Percentiles rank a stretch among this genome's conserved stretches.
These are phyloP conservation scores for Dorcus parallelipipedus DNA, from an alignment of 2,888 invertebrate species.

Conservation along the genomic window DNA sequence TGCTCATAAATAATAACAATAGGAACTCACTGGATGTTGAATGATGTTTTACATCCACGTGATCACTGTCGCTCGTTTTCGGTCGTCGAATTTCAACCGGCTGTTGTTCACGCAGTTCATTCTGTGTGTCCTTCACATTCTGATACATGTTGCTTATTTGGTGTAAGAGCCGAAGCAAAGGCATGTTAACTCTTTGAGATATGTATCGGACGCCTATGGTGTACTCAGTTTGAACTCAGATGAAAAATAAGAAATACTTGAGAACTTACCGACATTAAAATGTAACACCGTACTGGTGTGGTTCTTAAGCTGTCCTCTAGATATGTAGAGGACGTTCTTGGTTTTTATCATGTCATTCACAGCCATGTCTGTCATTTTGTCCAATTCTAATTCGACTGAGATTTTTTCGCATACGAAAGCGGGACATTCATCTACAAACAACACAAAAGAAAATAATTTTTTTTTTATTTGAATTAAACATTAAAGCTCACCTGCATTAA, in stretches of 20 bases:
- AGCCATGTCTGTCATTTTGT: conserved; percentile 86
- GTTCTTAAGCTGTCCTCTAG: conserved; percentile 81
- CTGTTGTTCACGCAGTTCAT: conserved; percentile 77
- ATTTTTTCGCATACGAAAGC: conserved; percentile 92
- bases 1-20: conserved; percentile 21
- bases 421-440: conserved; percentile 71
- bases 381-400: conserved; percentile 82
- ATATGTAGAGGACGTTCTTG: conserved; percentile 82
- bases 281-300: conserved; percentile 90
- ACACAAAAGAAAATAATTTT: conserved; percentile 5
- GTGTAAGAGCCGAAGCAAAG: conserved; percentile 83
- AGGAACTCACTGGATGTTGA: conserved; percentile 58
- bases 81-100: conserved; percentile 47
- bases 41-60: conserved; percentile 56
- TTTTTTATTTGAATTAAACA: background rate
- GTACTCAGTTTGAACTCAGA: background rate
- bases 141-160: conserved; percentile 98
- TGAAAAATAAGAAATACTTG: background rate
- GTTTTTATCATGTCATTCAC: conserved; percentile 81
- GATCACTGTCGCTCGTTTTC: conserved; percentile 46
- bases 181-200: conserved; percentile 96
- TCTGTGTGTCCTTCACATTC: conserved; percentile 92
- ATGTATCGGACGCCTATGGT: conserved; percentile 78
- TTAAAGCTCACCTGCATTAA: conserved; percentile 32
- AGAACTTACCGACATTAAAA: conserved; percentile 58